These are phyloP conservation scores for Aviceda subcristata DNA, from an alignment of 2,113 vertebrate species.

Conservation along the genomic window DNA sequence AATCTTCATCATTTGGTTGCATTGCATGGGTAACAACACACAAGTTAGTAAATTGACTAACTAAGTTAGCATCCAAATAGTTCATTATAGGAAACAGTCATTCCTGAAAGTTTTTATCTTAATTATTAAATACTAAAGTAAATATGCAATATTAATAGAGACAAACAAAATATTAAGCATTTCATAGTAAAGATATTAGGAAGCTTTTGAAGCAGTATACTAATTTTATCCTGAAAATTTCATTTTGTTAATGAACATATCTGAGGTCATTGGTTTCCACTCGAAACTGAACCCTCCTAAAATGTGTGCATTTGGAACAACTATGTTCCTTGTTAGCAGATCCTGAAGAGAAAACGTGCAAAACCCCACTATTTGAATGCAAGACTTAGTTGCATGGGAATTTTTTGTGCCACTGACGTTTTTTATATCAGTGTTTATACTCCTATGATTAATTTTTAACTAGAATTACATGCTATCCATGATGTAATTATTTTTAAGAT, in stretches of 20 bases:
- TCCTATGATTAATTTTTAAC: not conserved
- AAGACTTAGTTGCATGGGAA: not conserved
- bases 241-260: not conserved
- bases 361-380: not conserved
- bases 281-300: not conserved
- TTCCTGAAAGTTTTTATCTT: not conserved
- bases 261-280: not conserved
- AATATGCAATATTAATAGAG: not conserved
- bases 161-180: not conserved
- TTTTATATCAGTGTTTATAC: not conserved
- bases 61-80: not conserved
- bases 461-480: not conserved
- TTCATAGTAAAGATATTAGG: not conserved
- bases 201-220: not conserved
- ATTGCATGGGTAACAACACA: not conserved
- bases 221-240: not conserved
- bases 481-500: not conserved
- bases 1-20: not conserved
- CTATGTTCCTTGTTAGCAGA: not conserved
- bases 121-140: not conserved
- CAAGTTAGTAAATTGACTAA: not conserved
- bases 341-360: not conserved
- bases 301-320: not conserved
- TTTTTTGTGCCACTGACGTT: not conserved
- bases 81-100: not conserved